These are phyloP conservation scores for Drosophila villosipedis DNA, from an alignment of 2,888 invertebrate species.

Conservation along the genomic window DNA sequence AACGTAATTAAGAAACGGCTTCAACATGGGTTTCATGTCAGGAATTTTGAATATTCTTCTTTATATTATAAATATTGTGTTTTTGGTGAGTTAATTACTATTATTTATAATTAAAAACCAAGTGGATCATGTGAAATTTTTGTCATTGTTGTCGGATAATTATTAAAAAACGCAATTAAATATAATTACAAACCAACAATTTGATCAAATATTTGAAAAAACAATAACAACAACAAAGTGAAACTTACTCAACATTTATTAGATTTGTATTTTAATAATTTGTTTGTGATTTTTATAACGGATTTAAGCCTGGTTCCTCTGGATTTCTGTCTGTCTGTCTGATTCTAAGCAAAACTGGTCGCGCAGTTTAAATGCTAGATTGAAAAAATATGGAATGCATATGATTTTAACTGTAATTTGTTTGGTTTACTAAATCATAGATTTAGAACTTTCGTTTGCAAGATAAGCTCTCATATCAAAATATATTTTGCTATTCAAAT, in stretches of 20 bases:
- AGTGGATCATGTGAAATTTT: background rate
- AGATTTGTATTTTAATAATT: background rate
- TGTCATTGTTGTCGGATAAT: background rate
- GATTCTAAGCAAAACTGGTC: background rate
- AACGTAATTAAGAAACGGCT: constrained; percentile 19
- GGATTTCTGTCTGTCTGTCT: background rate
- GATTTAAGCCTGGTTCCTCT: background rate
- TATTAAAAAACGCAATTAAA: background rate
- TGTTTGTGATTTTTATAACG: background rate
- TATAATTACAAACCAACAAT: background rate
- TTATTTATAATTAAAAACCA: background rate
- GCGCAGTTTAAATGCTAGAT: background rate
- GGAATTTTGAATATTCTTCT: constrained; percentile 81
- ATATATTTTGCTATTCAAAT: background rate
- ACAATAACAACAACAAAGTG: background rate
- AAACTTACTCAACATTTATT: background rate
- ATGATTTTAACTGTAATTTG: background rate
- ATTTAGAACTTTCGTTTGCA: background rate
- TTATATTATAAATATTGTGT: constrained; percentile 81
- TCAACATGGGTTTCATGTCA: constrained; percentile 80
- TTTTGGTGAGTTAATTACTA: constrained; percentile 82
- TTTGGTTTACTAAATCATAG: background rate
- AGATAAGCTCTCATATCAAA: background rate
- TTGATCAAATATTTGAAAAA: background rate
- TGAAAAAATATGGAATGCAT: background rate